phyloP scores from a whole-genome alignment of 2,797 vertebrate species.

The Malacoraja senta region DNA sequence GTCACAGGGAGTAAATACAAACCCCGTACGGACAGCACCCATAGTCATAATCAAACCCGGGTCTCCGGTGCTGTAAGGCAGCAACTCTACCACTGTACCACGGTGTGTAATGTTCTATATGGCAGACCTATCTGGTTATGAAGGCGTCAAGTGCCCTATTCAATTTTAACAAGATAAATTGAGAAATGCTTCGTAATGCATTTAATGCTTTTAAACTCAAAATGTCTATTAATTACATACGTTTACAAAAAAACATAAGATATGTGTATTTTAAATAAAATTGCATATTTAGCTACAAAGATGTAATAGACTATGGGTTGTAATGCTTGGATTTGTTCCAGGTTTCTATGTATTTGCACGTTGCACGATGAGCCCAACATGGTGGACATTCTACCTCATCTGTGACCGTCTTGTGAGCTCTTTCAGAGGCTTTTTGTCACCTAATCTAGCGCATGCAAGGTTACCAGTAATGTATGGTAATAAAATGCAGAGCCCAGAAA shows the following conservation, averaged over 20 bases:
- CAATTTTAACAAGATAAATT: not conserved
- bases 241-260: not conserved
- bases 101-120: not conserved
- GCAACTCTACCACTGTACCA: too few relatives aligned
- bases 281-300: not conserved
- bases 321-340: not conserved
- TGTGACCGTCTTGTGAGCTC: not conserved
- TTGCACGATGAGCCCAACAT: not conserved
- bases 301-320: not conserved
- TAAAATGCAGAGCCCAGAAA: not conserved
- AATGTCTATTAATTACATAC: not conserved
- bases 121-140: not conserved
- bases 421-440: not conserved
- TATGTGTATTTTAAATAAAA: not conserved
- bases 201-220: not conserved
- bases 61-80: too few relatives aligned
- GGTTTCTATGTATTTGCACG: not conserved
- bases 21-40: too few relatives aligned
- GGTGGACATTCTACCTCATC: not conserved
- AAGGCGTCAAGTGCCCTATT: not conserved
- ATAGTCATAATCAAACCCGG: too few relatives aligned
- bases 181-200: not conserved
- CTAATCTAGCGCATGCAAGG: not conserved
- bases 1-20: too few relatives aligned
- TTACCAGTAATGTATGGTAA: not conserved